phyloP scores from a whole-genome alignment of 2,113 vertebrate genomes.

The Megatriorchis doriae region DNA sequence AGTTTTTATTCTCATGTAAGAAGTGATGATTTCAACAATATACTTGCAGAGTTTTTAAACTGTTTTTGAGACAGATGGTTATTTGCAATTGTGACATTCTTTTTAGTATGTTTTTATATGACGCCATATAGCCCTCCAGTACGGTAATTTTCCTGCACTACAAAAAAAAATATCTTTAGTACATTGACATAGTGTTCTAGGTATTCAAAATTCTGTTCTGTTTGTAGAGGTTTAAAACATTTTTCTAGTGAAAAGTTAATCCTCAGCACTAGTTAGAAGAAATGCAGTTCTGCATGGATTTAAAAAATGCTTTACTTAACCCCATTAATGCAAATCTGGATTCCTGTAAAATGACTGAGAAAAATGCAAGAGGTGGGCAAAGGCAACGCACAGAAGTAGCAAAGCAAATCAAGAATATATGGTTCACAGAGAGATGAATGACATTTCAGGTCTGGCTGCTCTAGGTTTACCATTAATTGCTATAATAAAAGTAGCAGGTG shows the following conservation, averaged over 20 bases:
- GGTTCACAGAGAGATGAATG: neutral
- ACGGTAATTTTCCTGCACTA: neutral
- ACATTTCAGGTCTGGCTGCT: neutral
- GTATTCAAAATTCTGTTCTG: neutral
- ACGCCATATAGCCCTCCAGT: neutral
- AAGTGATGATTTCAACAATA: neutral
- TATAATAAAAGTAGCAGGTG: neutral
- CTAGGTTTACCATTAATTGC: neutral
- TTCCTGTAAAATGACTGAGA: neutral
- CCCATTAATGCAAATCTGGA: neutral
- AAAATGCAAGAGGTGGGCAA: neutral
- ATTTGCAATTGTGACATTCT: neutral
- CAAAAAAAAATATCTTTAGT: neutral
- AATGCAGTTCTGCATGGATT: neutral
- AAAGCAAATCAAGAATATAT: neutral
- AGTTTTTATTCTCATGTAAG: neutral
- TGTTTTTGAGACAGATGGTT: neutral
- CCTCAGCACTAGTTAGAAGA: neutral
- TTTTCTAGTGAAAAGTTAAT: neutral
- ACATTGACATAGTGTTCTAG: neutral
- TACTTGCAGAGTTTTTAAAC: neutral
- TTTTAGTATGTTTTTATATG: neutral
- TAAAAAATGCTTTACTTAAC: neutral
- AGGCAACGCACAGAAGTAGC: neutral
- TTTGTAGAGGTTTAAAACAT: neutral